A percentile compares a stretch with the other conserved stretches of the same genome.
These are phyloP conservation scores for Benthosema pterotum DNA, from an alignment of 2,797 vertebrate species.

Conservation along the genomic window DNA sequence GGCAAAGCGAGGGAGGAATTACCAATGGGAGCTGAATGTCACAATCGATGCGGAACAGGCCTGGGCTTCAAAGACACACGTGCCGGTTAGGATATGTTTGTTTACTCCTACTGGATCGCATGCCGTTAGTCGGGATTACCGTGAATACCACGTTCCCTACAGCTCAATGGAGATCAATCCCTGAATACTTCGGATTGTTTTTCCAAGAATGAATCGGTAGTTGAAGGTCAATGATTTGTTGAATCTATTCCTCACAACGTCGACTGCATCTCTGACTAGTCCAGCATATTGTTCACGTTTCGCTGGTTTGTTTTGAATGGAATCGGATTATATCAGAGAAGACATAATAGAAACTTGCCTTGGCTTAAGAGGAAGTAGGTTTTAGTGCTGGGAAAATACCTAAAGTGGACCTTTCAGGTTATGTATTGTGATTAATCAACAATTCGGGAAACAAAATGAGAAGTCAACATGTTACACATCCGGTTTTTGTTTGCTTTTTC, in stretches of 20 bases:
- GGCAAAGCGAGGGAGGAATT: conserved; percentile 37
- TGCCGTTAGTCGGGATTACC: background rate
- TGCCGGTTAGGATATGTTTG: background rate
- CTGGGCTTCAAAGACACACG: conserved; percentile 6
- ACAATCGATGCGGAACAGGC: conserved; percentile 12
- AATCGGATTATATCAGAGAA: no score
- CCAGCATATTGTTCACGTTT: no score
- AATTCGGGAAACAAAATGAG: no score
- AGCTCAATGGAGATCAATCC: background rate
- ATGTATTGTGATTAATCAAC: no score
- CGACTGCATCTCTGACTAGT: no score
- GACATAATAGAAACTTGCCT: no score
- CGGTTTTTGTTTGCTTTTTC: no score
- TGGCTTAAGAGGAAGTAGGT: conserved; percentile 14
- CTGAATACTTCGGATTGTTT: background rate
- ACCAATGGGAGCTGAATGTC: conserved; percentile 28
- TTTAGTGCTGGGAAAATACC: background rate
- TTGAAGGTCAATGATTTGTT: no score
- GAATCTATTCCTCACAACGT: no score
- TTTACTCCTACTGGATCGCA: background rate
- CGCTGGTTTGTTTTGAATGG: no score
- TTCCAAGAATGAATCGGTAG: background rate
- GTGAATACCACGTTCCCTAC: background rate
- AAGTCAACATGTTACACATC: no score
- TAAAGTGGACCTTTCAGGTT: no score